Conservation (phyloP, 1,140 invertebrate genomes). For the Lithobius niger region DNA sequence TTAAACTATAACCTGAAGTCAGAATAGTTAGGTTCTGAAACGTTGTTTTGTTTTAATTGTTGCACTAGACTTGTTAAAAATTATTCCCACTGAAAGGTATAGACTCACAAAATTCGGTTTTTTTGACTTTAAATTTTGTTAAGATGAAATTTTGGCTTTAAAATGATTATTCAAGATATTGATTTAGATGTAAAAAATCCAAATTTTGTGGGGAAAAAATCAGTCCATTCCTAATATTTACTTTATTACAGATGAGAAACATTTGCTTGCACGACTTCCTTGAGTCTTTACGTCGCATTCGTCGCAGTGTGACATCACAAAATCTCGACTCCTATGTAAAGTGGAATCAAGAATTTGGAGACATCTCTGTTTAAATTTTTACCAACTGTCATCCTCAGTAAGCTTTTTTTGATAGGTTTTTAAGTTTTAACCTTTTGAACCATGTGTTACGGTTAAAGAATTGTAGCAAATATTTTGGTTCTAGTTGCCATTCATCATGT, state of each 20-base stretch:
- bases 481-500: neutral
- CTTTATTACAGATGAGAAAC: constrained; percentile 47
- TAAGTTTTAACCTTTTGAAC: too few species aligned
- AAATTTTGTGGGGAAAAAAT: too few species aligned
- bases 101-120: too few species aligned
- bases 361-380: constrained; percentile 36
- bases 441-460: neutral
- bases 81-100: too few species aligned
- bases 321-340: constrained; percentile 77
- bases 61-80: too few species aligned
- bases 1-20: too few species aligned
- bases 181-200: too few species aligned
- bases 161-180: constrained; percentile 5
- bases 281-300: constrained; percentile 75
- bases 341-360: constrained; percentile 88
- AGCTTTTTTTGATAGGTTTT: constrained; percentile 18
- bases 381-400: too few species aligned
- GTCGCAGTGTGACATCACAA: constrained; percentile 72
- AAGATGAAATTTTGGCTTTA: neutral
- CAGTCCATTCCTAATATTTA: too few species aligned
- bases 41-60: too few species aligned
- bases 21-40: too few species aligned
- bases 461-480: neutral
- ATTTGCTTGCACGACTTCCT: constrained; percentile 82
- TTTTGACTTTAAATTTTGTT: too few species aligned